Base-by-base conservation (phyloP, 1,140 invertebrate genomes). In the Drosophila cardini region DNA sequence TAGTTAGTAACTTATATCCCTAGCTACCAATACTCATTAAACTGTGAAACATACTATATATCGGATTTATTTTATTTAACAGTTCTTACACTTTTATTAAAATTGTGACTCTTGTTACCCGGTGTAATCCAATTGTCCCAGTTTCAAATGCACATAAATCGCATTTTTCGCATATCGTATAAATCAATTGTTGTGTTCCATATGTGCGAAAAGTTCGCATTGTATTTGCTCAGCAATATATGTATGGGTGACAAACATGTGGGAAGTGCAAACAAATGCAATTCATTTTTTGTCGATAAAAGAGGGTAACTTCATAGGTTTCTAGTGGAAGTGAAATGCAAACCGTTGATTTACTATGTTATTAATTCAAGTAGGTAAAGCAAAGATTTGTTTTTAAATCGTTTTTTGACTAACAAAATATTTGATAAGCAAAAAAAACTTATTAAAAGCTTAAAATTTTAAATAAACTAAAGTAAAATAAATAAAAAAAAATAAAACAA, bases 21-120 rank as follows among this genome's bases (percentile, higher is more conserved):
- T 79, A 83, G 76, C 56, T 63, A 45, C 56, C 46, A 87, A 86
- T 83, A 87, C 83, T 86, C 83, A 83, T 56, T 68, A 65, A 67
- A 70, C 42, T 56, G 50, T 64, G 40, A 16, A 13, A 48, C 60
- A 43, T 76, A 65, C 52, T 26, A 40, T 36, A 62, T 21, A 15
- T 61, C 30, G 43, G 13, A 69, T 56, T 67, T 67, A 76, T 52
- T 56, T 9, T 67, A 63, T 18, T 70, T 76, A 82, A 57, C 61
- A 46, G 30, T 78, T 56, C 26, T 32, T 42, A 38, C 11, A 16
- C 6, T 32, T 50, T 11, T 57, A 30, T 55, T 30, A 60, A 58
- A 55, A 40, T 43, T 16, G 40, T 15, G 10, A n/a, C 13, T 46
- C 8, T 42, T 32, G 30, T n/a, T 62, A 7, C 36, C 4, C 4